Percentiles rank a stretch among this genome's conserved stretches.
Conservation (phyloP, 2,888 invertebrate genomes). For the Mantis religiosa region DNA sequence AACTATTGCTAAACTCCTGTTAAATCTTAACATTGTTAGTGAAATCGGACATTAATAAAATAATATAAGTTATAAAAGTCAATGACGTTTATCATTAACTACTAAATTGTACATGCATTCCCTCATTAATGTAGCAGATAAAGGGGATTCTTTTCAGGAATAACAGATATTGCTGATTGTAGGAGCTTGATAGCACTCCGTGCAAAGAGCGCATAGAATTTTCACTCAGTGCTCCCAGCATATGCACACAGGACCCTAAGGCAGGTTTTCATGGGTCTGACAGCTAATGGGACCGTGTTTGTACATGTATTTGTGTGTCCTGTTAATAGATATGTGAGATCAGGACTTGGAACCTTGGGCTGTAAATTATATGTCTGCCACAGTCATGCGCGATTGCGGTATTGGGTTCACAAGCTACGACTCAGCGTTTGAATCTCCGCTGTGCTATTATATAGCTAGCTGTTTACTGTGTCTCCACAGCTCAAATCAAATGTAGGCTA, state of each 20-base stretch:
- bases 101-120: too few species aligned
- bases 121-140: too few species aligned
- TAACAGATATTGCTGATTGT: too few species aligned
- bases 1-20: too few species aligned
- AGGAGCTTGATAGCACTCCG: neutral
- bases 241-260: neutral
- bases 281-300: neutral
- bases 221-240: neutral
- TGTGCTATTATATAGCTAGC: neutral
- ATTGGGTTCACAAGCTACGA: neutral
- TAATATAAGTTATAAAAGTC: too few species aligned
- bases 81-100: too few species aligned
- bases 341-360: neutral
- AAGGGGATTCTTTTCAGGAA: too few species aligned
- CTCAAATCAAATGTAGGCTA: too few species aligned
- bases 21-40: too few species aligned
- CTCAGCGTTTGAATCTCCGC: neutral
- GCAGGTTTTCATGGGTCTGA: neutral
- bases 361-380: neutral
- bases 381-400: neutral
- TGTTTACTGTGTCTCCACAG: too few species aligned
- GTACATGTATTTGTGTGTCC: neutral
- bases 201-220: neutral
- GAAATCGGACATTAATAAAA: too few species aligned
- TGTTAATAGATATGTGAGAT: neutral